Base-by-base conservation (phyloP, 2,113 vertebrate species). In the Cynoglossus semilaevis region DNA sequence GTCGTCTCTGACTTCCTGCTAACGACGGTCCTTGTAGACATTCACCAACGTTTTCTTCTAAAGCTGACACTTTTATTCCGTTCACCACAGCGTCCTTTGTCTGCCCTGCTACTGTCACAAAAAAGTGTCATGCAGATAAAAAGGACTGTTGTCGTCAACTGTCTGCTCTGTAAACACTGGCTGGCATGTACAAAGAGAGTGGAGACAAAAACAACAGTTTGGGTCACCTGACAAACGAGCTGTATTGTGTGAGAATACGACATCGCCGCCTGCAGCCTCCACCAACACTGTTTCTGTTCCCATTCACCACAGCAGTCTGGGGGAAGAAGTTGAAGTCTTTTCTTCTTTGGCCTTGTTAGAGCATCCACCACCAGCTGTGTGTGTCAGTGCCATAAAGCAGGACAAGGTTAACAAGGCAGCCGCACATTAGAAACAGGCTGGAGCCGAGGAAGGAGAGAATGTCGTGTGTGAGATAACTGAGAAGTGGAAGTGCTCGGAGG, bases 171-270 rank as follows among this genome's bases (percentile, higher is more conserved):
- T 82, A 83, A 76, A 84, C 82, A 82, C 80, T 85, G 66, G 45
- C 50, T 62, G 64, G 45, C 55, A 51, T 67, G 54, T 51, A 75
- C 71, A 80, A 70, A 67, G 68, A 67, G 56, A 29, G 48, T 44
- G 57, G 70, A 58, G 40, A 43, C 50, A 51, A 19, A 29, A 29
- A 71, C 18, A 81, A 65, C 63, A 79, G 57, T 78, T 70, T 68
- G 56, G 76, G 83, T 87, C 85, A 86, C 84, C 85, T 89, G 85
- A 87, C 85, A 81, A 87, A 88, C 76, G 81, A 81, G 79, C 77
- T 52, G 65, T 76, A 76, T 84, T 84, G 81, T 86, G 36, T 78
- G 62, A 55, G 75, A 67, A 66, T 67, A 74, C 70, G 75, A 77
- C 60, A 71, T 58, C 57, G 53, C 59, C 73, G 50, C 74, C 71